Percentiles rank a stretch among this genome's conserved stretches.
Conservation (phyloP, 2,797 vertebrate genomes). For the Molossus molossus region DNA sequence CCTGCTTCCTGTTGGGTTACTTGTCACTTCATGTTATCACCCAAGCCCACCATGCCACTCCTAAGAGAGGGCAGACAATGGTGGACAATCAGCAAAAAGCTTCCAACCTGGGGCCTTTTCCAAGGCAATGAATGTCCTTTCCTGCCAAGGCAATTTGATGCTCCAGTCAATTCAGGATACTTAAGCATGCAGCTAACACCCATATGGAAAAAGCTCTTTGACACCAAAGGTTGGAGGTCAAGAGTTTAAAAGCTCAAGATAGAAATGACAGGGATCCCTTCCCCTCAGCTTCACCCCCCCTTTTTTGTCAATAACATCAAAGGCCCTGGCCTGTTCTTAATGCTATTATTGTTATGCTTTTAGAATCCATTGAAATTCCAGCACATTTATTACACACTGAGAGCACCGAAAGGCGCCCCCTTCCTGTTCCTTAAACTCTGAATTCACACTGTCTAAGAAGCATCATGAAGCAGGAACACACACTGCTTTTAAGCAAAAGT, state of each 20-base stretch:
- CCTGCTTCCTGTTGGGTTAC: not conserved
- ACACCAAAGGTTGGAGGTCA: constrained; percentile 90
- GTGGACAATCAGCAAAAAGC: constrained; percentile 38
- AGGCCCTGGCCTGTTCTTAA: constrained; percentile 86
- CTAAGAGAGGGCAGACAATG: not conserved
- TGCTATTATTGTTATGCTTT: constrained; percentile 85
- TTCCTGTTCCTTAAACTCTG: constrained; percentile 85
- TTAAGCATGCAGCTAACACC: constrained; percentile 79
- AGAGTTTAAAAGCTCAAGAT: constrained; percentile 90
- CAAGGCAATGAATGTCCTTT: constrained; percentile 71
- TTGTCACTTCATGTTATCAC: not conserved
- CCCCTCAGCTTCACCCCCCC: not conserved
- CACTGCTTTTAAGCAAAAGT: constrained; percentile 73
- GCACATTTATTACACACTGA: constrained; percentile 86
- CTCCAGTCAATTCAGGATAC: constrained; percentile 73
- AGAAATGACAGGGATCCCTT: constrained; percentile 85
- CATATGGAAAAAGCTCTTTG: constrained; percentile 87
- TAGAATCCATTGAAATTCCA: constrained; percentile 88
- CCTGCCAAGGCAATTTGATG: constrained; percentile 75
- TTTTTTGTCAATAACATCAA: constrained; percentile 89
- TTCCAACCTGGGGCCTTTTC: constrained; percentile 60
- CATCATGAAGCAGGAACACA: constrained; percentile 54
- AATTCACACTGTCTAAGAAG: constrained; percentile 62
- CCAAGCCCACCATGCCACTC: not conserved
- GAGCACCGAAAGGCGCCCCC: constrained; percentile 81